Conservation (phyloP, 2,113 vertebrate species). For the Dolichallabes microphthalmus region DNA sequence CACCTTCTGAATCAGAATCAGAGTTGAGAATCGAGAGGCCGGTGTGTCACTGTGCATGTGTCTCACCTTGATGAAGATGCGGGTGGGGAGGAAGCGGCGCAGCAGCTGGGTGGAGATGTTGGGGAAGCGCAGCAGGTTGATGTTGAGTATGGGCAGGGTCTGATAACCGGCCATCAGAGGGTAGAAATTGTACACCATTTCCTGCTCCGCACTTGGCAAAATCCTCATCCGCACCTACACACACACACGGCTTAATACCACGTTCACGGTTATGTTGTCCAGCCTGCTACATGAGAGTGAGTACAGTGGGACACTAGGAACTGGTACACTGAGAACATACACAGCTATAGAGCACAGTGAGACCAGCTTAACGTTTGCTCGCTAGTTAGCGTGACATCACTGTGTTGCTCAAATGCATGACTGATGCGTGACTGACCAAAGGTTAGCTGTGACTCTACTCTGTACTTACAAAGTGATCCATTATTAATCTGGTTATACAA, state of each 20-base stretch:
- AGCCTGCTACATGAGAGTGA: neutral
- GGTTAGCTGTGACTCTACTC: neutral
- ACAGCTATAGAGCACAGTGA: neutral
- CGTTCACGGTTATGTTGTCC: neutral
- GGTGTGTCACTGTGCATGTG: neutral
- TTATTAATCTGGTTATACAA: no score
- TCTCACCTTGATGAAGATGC: slow-evolving; percentile 93
- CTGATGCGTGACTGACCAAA: neutral
- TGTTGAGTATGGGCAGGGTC: slow-evolving; percentile 85
- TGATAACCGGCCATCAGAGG: slow-evolving; percentile 97
- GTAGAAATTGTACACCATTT: slow-evolving; percentile 95
- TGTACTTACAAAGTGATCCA: neutral
- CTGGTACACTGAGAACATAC: neutral
- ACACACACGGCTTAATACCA: neutral
- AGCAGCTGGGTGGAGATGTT: slow-evolving; percentile 79
- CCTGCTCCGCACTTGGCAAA: slow-evolving; percentile 87
- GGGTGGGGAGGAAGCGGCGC: slow-evolving; percentile 86
- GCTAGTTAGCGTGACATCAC: neutral
- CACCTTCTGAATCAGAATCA: no score
- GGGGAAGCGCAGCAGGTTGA: slow-evolving; percentile 82
- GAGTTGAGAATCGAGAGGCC: no score
- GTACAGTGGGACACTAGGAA: no score
- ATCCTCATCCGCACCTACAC: slow-evolving; percentile 88
- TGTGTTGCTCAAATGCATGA: neutral
- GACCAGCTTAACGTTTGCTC: neutral